Base-by-base conservation (phyloP, 2,797 vertebrate species). In the Carcharodon carcharias region DNA sequence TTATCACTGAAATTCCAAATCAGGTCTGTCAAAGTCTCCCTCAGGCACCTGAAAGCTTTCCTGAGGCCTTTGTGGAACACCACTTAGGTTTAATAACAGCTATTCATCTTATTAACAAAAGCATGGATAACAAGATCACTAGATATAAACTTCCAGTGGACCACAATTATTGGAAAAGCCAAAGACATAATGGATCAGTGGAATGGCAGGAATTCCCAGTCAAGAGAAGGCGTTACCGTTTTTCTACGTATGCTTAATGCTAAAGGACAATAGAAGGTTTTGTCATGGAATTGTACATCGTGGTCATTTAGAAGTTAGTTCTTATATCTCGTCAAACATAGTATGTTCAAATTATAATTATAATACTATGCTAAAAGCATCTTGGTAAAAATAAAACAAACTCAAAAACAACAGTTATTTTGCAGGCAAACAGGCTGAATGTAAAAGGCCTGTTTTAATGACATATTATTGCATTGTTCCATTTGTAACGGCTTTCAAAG, bases 61-160 rank as follows among this genome's bases (percentile, higher is more conserved):
- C 63, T 11, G 87, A 56, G 87, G 87, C 87, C 28, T 54, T 67
- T 94, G 35, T 94, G 61, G 40, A 67, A 94, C n/a, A 94, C 3
- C 26, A n/a, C 91, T 67, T 40, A 40, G 2, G 21, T 58, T 94
- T 94, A 94, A 94, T 67, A 94, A 94, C 91, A 65, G 21, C 63
- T 63, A 94, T 94, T 94, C 91, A 67, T 67, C 91, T 94, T 67
- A 94, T 94, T 94, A 67, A 94, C 91, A 94, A 94, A 94, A 45
- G 91, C 63, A 45, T 40, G n/a, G 91, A 94, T 94, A 16, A 94
- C n/a, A 94, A 63, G 91, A 94, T 45, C 21, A n/a, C 63, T 45
- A 65, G n/a, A 94, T 40, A 67, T 94, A 94, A 94, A 65, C 91
- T 67, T 65, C 67, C 63, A 94, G 63, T 65, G 21, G 91, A 65